phyloP scores from a whole-genome alignment of 2,888 invertebrate genomes.

The Pegoplata infirma region DNA sequence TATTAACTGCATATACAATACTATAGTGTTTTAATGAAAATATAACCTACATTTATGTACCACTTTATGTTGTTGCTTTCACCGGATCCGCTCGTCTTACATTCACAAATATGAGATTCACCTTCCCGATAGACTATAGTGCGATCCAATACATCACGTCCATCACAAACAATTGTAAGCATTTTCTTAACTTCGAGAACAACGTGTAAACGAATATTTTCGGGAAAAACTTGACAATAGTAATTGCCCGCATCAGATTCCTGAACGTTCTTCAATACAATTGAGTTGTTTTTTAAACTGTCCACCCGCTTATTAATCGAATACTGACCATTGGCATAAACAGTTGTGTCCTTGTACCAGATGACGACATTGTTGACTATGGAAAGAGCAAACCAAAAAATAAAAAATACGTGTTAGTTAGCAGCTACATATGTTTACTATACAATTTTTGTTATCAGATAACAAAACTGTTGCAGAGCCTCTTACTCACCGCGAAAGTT shows the following conservation, averaged over 20 bases:
- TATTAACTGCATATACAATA: too few relatives aligned
- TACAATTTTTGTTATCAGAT: not conserved
- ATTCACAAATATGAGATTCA: slow-evolving; percentile 72
- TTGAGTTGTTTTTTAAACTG: slow-evolving; percentile 70
- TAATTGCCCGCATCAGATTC: slow-evolving; percentile 72
- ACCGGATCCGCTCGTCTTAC: slow-evolving; percentile 68
- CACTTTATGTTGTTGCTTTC: slow-evolving; percentile 72
- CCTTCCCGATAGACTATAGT: slow-evolving; percentile 74
- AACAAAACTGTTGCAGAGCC: not conserved
- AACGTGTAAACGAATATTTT: slow-evolving; percentile 68
- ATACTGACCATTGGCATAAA: slow-evolving; percentile 69
- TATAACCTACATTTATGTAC: slow-evolving; percentile 73
- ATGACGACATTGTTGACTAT: slow-evolving; percentile 71
- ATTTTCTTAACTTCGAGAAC: slow-evolving; percentile 68
- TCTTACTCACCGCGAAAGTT: slow-evolving; percentile 72
- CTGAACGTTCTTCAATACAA: slow-evolving; percentile 67
- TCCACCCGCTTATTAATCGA: slow-evolving; percentile 67
- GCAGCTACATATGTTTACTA: too few relatives aligned
- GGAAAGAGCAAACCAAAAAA: not conserved
- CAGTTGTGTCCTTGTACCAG: slow-evolving; percentile 71
- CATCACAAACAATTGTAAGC: slow-evolving; percentile 72
- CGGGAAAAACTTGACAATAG: slow-evolving; percentile 71
- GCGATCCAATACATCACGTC: slow-evolving; percentile 72
- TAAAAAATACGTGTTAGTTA: not conserved
- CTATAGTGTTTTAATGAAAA: not conserved